Conservation (phyloP, 2,888 invertebrate genomes). For the Xylota sylvarum region DNA sequence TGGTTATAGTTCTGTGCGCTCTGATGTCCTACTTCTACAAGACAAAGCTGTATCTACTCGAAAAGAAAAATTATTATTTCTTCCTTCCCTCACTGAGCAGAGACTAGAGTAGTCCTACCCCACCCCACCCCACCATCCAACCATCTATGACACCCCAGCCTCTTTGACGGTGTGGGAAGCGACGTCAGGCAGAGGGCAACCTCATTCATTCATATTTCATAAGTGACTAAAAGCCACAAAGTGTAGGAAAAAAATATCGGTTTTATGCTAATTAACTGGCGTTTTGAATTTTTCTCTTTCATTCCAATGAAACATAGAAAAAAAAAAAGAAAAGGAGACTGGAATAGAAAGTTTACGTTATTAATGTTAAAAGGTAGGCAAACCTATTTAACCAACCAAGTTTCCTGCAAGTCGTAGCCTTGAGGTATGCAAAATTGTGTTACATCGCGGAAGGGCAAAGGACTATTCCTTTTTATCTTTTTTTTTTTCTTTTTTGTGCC, state of each 20-base stretch:
- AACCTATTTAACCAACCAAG: conserved; percentile 35
- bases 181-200: conserved; percentile 1
- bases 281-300: conserved; percentile 33
- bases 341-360: conserved; percentile 29
- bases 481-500: background rate
- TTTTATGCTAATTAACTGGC: conserved; percentile 63
- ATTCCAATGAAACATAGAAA: background rate
- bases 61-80: conserved; percentile 45
- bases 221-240: conserved; percentile 64
- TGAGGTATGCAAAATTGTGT: conserved; percentile 7
- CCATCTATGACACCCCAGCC: conserved; percentile 24
- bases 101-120: background rate
- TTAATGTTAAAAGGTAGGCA: conserved; percentile 50
- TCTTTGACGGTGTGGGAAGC: background rate
- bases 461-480: background rate
- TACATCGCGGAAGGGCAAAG: background rate
- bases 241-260: conserved; percentile 35
- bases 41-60: conserved; percentile 45
- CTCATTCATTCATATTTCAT: conserved; percentile 70
- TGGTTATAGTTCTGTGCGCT: conserved; percentile 25
- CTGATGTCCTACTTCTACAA: conserved; percentile 47
- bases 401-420: conserved; percentile 12
- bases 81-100: conserved; percentile 11
- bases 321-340: conserved; percentile 19
- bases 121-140: conserved; percentile 13